Percentiles rank a stretch among this genome's conserved stretches.
These are phyloP conservation scores for Drosophila pachea DNA, from an alignment of 1,140 invertebrate genomes.

Conservation along the genomic window DNA sequence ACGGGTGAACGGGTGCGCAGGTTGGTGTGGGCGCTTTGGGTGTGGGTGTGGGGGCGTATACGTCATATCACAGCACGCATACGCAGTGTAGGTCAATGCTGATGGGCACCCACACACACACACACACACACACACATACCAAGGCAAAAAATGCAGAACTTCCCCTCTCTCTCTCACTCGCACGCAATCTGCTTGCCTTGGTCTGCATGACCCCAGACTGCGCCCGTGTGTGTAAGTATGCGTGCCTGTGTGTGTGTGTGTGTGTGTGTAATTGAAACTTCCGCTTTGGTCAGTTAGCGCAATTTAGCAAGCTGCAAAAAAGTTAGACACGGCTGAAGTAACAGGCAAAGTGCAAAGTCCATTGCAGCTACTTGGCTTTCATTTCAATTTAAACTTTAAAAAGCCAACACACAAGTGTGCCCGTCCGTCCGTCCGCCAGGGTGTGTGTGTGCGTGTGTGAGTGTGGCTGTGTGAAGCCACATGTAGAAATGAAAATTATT, in stretches of 20 bases:
- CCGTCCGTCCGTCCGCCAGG: too few relatives aligned
- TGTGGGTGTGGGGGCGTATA: slow-evolving; percentile 54
- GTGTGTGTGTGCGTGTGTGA: not conserved
- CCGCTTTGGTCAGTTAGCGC: slow-evolving; percentile 76
- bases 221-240: slow-evolving; percentile 20
- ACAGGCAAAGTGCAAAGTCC: slow-evolving; percentile 74
- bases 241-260: slow-evolving; percentile 28
- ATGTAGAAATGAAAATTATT: slow-evolving; percentile 68
- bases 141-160: slow-evolving; percentile 24
- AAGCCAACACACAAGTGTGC: slow-evolving; percentile 27
- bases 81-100: slow-evolving; percentile 72
- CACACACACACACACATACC: slow-evolving; percentile 6
- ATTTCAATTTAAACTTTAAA: slow-evolving; percentile 74
- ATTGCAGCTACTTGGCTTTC: slow-evolving; percentile 75
- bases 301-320: slow-evolving; percentile 76
- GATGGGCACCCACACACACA: slow-evolving; percentile 15
- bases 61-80: slow-evolving; percentile 66
- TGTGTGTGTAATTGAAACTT: slow-evolving; percentile 74
- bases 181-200: not conserved
- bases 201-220: slow-evolving; percentile 24
- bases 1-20: too few relatives aligned
- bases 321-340: slow-evolving; percentile 75
- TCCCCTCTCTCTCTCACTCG: too few relatives aligned
- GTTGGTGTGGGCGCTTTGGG: too few relatives aligned
- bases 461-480: slow-evolving; percentile 34